Conservation (phyloP, 2,113 vertebrate genomes). For the Tympanuchus pallidicinctus region DNA sequence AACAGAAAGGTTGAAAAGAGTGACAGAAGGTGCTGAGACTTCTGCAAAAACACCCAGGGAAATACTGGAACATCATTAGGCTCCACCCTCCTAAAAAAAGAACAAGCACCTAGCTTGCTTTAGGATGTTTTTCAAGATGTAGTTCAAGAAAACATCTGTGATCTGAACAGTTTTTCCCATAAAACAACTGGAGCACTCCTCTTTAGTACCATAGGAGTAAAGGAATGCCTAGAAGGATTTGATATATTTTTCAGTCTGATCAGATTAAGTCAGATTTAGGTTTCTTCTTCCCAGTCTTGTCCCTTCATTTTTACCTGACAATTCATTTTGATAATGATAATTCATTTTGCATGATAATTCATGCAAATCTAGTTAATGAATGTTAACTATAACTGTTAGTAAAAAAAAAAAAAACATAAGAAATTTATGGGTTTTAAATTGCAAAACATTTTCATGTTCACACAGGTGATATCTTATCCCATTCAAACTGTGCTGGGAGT, state of each 20-base stretch:
- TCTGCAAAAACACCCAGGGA: not conserved
- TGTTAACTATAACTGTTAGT: not conserved
- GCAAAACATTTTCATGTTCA: not conserved
- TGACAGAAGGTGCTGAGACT: not conserved
- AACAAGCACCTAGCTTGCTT: not conserved
- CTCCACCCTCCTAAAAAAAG: not conserved
- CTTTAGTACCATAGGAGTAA: not conserved
- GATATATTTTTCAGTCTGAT: not conserved
- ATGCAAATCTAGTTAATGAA: not conserved
- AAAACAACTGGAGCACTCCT: not conserved
- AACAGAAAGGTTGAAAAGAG: not conserved
- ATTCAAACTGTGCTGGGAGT: not conserved
- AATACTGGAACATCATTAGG: not conserved
- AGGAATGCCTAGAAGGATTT: not conserved
- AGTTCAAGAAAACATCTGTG: not conserved
- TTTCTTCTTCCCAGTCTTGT: not conserved
- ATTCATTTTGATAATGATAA: no score
- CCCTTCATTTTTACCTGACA: not conserved
- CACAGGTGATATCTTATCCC: accelerated
- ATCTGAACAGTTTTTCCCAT: not conserved
- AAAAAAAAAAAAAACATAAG: not conserved
- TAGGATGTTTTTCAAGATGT: not conserved
- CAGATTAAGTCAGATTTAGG: not conserved
- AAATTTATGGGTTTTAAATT: not conserved
- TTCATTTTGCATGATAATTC: not conserved